Conservation (phyloP, 1,140 invertebrate genomes). For the Drosophila paulistorum region DNA sequence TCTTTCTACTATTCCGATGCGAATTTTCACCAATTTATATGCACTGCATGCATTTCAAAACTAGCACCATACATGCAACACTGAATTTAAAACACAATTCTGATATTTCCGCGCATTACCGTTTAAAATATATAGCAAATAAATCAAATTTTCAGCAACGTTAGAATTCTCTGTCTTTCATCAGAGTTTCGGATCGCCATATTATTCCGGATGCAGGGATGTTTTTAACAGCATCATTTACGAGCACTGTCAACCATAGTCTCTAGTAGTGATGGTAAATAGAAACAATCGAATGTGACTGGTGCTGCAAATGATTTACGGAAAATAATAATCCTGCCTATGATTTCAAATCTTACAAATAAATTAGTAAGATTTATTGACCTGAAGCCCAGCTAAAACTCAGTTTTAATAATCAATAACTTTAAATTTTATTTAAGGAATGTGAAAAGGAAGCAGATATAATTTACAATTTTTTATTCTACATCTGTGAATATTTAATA, state of each 20-base stretch:
- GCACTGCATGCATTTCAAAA: constrained; percentile 28
- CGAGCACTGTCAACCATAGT: neutral
- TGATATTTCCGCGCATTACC: constrained; percentile 68
- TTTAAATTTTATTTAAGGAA: too few species aligned
- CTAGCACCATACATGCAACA: constrained; percentile 20
- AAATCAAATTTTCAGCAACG: constrained; percentile 73
- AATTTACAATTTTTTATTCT: too few species aligned
- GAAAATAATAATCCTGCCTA: too few species aligned
- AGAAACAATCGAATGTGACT: too few species aligned
- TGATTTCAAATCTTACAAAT: too few species aligned
- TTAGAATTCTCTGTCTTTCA: constrained; percentile 72
- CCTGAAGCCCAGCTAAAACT: too few species aligned
- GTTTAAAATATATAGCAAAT: constrained; percentile 61
- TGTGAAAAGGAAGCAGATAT: too few species aligned
- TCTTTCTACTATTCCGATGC: constrained; percentile 56
- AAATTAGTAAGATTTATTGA: too few species aligned
- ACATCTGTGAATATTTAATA: too few species aligned
- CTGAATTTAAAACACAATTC: constrained; percentile 39
- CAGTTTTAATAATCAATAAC: too few species aligned
- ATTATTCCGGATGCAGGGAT: constrained; percentile 69
- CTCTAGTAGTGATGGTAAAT: too few species aligned
- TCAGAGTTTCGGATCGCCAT: constrained; percentile 75
- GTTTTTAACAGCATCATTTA: constrained; percentile 8
- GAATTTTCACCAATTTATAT: constrained; percentile 44
- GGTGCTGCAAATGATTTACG: too few species aligned